phyloP scores from a whole-genome alignment of 2,797 vertebrate genomes.

The Hypotaenidia philippensis region DNA sequence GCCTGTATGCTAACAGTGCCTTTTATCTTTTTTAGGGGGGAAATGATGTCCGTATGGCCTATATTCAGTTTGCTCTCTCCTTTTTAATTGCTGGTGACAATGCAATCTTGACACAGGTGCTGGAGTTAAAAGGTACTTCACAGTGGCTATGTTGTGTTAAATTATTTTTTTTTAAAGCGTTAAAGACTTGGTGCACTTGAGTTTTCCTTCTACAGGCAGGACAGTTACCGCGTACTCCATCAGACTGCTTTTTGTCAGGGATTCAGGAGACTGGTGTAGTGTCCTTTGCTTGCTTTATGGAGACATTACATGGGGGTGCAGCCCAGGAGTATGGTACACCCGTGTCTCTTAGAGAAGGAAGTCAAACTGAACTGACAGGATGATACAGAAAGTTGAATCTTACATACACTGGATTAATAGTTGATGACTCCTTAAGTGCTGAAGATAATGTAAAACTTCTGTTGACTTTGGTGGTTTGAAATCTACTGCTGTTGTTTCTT shows the following conservation, averaged over 20 bases:
- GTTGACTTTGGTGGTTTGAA: neutral
- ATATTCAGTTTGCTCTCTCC: constrained; percentile 91
- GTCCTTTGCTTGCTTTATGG: neutral
- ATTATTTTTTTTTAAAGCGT: neutral
- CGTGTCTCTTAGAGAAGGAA: neutral
- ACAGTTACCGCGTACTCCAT: neutral
- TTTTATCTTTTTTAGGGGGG: constrained; percentile 81
- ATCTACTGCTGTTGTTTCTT: neutral
- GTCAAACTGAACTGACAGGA: neutral
- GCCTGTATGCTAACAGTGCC: neutral
- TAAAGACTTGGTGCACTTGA: neutral
- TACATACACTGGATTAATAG: neutral
- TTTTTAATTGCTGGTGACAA: constrained; percentile 93
- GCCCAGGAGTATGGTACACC: neutral
- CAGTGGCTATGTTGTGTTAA: neutral
- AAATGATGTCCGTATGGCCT: constrained; percentile 91
- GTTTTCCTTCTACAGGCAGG: neutral
- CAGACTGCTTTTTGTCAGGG: neutral
- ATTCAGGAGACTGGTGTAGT: neutral
- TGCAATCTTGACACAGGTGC: constrained; percentile 84
- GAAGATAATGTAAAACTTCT: neutral
- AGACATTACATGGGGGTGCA: neutral
- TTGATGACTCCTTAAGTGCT: neutral
- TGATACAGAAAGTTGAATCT: neutral
- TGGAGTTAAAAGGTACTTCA: constrained; percentile 92